These are phyloP conservation scores for Habrosyne pyritoides DNA, from an alignment of 2,888 invertebrate genomes.

Conservation along the genomic window DNA sequence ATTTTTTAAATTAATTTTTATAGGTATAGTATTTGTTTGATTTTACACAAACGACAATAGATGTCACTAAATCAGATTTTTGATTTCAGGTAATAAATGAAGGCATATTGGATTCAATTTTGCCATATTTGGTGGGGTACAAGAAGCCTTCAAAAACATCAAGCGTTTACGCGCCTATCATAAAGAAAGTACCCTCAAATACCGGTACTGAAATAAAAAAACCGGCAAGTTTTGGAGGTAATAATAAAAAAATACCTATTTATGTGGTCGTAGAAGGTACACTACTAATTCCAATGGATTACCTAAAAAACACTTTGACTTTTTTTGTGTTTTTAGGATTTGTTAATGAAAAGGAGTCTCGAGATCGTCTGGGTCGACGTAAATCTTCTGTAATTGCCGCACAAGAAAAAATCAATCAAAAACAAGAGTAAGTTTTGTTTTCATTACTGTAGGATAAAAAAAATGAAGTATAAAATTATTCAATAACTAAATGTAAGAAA, in stretches of 20 bases:
- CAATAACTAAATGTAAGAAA: background rate
- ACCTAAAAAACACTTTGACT: background rate
- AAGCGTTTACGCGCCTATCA: constrained; percentile 78
- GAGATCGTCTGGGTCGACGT: constrained; percentile 74
- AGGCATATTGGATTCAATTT: constrained; percentile 91
- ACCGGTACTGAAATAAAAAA: constrained; percentile 73
- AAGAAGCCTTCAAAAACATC: constrained; percentile 81
- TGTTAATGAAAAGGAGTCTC: constrained; percentile 72
- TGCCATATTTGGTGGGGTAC: constrained; percentile 88
- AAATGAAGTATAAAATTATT: constrained; percentile 20
- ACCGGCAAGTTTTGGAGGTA: constrained; percentile 79
- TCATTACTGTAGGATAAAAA: too few relatives aligned
- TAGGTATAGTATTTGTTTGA: background rate
- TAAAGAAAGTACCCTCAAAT: constrained; percentile 73
- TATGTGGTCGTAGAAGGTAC: too few relatives aligned
- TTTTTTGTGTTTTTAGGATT: constrained; percentile 59
- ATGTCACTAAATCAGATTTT: constrained; percentile 46
- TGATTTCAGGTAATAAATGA: constrained; percentile 89
- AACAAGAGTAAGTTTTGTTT: constrained; percentile 73
- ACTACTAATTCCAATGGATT: too few relatives aligned
- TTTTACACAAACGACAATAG: constrained; percentile 37
- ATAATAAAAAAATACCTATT: background rate
- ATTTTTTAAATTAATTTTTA: too few relatives aligned
- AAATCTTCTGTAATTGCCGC: constrained; percentile 71
- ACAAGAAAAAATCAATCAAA: constrained; percentile 66